A percentile compares a stretch with the other conserved stretches of the same genome.
These are phyloP conservation scores for Macrosiphum euphorbiae DNA, from an alignment of 2,888 invertebrate species.

Conservation along the genomic window DNA sequence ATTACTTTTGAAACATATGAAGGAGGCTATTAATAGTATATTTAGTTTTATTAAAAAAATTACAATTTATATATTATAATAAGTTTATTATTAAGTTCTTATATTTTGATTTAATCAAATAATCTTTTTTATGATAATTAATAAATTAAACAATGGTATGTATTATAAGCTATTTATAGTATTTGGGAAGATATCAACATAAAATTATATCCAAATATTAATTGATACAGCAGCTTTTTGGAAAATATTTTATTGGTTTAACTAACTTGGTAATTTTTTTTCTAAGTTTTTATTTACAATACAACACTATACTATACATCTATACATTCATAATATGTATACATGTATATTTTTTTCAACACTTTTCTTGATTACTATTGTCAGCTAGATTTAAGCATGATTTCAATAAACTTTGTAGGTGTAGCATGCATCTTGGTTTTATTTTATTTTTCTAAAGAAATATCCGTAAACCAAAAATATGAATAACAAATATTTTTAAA, in stretches of 20 bases:
- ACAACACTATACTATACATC: background rate
- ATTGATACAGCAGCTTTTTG: background rate
- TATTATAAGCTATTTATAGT: background rate
- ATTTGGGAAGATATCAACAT: background rate
- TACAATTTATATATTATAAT: background rate
- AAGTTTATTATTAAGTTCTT: background rate
- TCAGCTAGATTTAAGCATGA: constrained; percentile 43
- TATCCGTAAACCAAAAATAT: background rate
- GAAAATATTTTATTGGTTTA: background rate
- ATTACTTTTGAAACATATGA: background rate
- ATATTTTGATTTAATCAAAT: background rate
- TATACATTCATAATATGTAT: background rate
- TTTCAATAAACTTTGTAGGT: constrained; percentile 21
- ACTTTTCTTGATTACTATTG: constrained; percentile 19
- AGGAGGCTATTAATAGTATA: background rate
- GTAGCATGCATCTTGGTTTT: constrained; percentile 1
- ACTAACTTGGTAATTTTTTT: background rate
- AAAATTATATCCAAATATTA: background rate
- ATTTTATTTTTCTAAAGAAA: constrained; percentile 5
- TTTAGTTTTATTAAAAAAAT: background rate
- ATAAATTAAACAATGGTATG: background rate
- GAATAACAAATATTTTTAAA: background rate
- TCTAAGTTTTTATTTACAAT: background rate
- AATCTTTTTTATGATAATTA: background rate
- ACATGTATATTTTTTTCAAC: background rate